Conservation (phyloP, 64 coral and sea anemone species). For the Astreopora myriophthalma region DNA sequence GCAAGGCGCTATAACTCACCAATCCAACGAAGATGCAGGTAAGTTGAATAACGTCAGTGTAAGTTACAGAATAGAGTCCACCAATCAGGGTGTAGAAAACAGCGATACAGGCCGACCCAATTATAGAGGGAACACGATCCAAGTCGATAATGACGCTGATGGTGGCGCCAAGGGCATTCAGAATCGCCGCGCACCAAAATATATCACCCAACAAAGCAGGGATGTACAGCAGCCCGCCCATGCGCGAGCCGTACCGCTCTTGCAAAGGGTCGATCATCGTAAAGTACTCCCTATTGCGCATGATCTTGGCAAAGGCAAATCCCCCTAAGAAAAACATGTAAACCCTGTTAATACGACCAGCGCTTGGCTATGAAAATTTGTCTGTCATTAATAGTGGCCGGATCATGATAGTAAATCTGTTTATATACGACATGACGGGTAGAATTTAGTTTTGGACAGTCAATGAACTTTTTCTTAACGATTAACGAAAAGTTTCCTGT, state of each 20-base stretch:
- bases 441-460: too few species aligned
- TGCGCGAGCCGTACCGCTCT: slow-evolving; percentile 74
- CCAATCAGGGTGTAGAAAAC: slow-evolving; percentile 80
- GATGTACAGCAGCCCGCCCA: slow-evolving; percentile 76
- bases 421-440: too few species aligned
- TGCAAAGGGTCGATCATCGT: slow-evolving; percentile 90
- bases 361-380: too few species aligned
- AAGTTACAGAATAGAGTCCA: slow-evolving; percentile 76
- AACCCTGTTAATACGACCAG: not conserved
- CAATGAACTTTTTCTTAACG: too few species aligned
- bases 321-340: slow-evolving; percentile 73
- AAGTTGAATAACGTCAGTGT: slow-evolving; percentile 82
- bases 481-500: too few species aligned
- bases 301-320: slow-evolving; percentile 87
- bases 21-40: slow-evolving; percentile 76
- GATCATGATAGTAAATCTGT: too few species aligned
- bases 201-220: slow-evolving; percentile 66
- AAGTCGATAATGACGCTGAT: slow-evolving; percentile 77
- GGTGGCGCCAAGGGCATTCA: slow-evolving; percentile 83
- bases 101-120: slow-evolving; percentile 73
- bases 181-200: slow-evolving; percentile 76
- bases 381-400: too few species aligned
- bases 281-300: slow-evolving; percentile 73
- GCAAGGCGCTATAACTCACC: slow-evolving; percentile 52
- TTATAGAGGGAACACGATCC: slow-evolving; percentile 58